These are phyloP conservation scores for Malurus elegans DNA, from an alignment of 2,113 vertebrate species.

Conservation along the genomic window DNA sequence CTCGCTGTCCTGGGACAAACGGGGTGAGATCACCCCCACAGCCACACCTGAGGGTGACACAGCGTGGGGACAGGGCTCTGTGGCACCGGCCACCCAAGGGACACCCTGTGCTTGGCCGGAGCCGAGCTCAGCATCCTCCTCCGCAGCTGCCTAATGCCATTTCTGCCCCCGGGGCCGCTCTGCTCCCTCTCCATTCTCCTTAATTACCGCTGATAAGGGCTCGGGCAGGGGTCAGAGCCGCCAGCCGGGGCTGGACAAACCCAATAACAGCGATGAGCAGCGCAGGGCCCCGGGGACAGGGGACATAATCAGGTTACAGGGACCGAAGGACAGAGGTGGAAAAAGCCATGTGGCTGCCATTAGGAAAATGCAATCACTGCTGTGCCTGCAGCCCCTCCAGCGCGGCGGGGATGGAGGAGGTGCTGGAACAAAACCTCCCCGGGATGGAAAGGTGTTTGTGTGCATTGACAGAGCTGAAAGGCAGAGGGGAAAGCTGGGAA, in stretches of 20 bases:
- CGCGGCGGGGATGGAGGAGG: fast-evolving
- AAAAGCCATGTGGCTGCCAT: conserved; percentile 15
- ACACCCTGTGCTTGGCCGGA: background rate
- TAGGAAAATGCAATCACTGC: conserved; percentile 27
- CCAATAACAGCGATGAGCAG: background rate
- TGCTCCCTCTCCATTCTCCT: background rate
- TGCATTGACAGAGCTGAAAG: background rate
- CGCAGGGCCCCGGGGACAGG: background rate
- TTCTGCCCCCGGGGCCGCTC: background rate
- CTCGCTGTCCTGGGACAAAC: fast-evolving
- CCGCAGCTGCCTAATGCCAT: background rate
- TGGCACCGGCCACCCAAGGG: background rate
- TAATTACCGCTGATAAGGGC: conserved; percentile 27
- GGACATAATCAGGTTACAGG: background rate
- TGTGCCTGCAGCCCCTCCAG: background rate
- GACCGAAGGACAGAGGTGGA: background rate
- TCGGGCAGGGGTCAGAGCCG: background rate
- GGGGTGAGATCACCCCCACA: fast-evolving
- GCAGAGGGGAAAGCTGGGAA: background rate
- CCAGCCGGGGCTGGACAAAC: background rate
- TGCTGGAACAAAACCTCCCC: background rate
- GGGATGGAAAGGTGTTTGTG: background rate
- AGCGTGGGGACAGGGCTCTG: background rate
- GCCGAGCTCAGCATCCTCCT: background rate
- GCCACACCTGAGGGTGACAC: background rate